Base-by-base conservation (phyloP, 2,888 invertebrate species). In the Kryphioiulus occultus region DNA sequence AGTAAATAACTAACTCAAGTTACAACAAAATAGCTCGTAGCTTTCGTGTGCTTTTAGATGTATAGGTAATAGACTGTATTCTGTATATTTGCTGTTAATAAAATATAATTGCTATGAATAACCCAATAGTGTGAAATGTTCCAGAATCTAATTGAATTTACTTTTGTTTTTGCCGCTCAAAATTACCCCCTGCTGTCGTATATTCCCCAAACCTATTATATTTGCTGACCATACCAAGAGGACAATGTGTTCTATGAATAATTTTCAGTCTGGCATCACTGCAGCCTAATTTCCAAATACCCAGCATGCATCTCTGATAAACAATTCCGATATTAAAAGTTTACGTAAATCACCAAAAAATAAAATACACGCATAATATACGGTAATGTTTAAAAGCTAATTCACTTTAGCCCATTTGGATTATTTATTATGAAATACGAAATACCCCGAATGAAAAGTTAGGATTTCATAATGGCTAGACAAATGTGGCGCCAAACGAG, bases 401-500 rank as follows among this genome's bases (percentile, higher is more conserved):
- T 47, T 47, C 15, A 47, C 17, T 10, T 47, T 47, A 15, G 10
- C 2, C 15, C 15, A 15, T 15, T 47, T 47, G 47, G 12, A 15
- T 47, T 47, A 47, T 47, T 47, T 17, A 47, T 2, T 47, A 47
- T 15, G 12, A 5, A 47, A 15, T 47, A 47, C 1, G 12, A 9
- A 3, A 39, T 5, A 39, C 39, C 9, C 39, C 39, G 9, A 39
- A 5, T 9, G 9, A 39, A 39, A 9, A 39, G 39, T 5, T 9
- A 5, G 9, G 3, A 9, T 39, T 39, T 9, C 39, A 39, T 59
- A 19, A 19, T 5, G 53, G 7, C 68, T 10, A 68, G n/a, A 68
- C 68, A 68, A 68, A 68, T 68, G 68, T 68, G 68, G 68, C 68
- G 68, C 68, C 68, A 68, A 68, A 68, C 26, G 68, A 68, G 68